Evolutionary conservation across 1,140 invertebrate genomes (phyloP).

Genomic region (Danaus plexippus): DNA sequence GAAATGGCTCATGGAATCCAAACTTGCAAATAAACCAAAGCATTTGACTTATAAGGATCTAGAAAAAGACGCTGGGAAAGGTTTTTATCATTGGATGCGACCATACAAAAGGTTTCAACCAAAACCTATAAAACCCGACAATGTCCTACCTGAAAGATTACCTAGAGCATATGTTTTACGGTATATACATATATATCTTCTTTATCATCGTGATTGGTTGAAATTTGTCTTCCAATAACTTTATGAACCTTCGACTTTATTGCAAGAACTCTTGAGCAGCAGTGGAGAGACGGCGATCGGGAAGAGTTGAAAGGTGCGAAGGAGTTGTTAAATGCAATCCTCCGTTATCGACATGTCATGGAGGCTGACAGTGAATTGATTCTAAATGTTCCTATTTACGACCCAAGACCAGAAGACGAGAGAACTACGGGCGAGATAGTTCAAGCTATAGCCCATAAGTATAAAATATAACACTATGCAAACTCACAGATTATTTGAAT

Average conservation of each 20-base stretch:
- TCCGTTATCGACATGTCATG: slow-evolving; percentile 40
- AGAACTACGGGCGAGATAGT: slow-evolving; percentile 33
- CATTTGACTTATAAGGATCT: slow-evolving; percentile 48
- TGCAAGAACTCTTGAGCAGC: slow-evolving; percentile 46
- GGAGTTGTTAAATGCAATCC: slow-evolving; percentile 42
- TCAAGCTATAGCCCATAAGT: slow-evolving; percentile 47
- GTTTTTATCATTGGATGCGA: slow-evolving; percentile 66
- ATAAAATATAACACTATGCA: neutral
- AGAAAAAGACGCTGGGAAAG: slow-evolving; percentile 51
- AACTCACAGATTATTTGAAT: neutral
- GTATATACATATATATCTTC: slow-evolving; percentile 18
- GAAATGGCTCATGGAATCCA: slow-evolving; percentile 63
- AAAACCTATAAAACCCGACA: slow-evolving; percentile 36
- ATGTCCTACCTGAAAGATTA: slow-evolving; percentile 36
- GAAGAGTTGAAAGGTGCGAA: slow-evolving; percentile 43
- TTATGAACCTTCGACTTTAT: slow-evolving; percentile 1
- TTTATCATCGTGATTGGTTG: neutral
- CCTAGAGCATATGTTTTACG: slow-evolving; percentile 51
- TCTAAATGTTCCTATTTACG: slow-evolving; percentile 35
- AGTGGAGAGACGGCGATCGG: slow-evolving; percentile 38
- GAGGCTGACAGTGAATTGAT: slow-evolving; percentile 36
- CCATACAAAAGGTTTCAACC: slow-evolving; percentile 48
- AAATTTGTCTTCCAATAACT: neutral
- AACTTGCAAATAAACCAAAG: slow-evolving; percentile 43
- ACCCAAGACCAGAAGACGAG: slow-evolving; percentile 36